Evolutionary conservation across 2,797 vertebrate species (phyloP).

Genomic region (Propithecus perrieri): DNA sequence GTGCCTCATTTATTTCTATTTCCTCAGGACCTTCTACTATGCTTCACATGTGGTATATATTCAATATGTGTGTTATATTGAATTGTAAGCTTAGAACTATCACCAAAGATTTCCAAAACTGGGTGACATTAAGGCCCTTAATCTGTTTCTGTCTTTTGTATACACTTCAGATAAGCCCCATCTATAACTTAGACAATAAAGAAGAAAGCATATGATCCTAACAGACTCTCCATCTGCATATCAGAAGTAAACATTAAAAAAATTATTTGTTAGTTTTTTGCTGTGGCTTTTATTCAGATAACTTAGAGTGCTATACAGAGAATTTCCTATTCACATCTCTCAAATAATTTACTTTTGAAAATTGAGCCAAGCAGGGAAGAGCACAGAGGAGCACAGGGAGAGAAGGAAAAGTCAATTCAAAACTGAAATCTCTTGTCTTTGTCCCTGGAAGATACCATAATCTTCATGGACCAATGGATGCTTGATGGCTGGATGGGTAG

Average conservation of each 20-base stretch:
- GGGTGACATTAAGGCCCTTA: neutral
- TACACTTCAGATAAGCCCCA: neutral
- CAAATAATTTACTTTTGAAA: conserved; percentile 33
- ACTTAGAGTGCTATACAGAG: neutral
- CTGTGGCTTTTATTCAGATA: neutral
- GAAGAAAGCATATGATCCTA: neutral
- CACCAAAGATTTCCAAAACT: neutral
- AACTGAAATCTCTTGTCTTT: neutral
- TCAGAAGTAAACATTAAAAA: conserved; percentile 11
- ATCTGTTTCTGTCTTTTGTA: neutral
- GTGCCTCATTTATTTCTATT: neutral
- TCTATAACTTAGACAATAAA: neutral
- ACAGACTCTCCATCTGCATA: neutral
- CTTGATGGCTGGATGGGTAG: neutral
- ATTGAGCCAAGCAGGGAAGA: neutral
- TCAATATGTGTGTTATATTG: neutral
- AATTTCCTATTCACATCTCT: neutral
- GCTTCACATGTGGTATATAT: neutral
- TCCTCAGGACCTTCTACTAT: neutral
- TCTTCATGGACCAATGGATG: neutral
- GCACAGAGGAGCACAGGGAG: neutral
- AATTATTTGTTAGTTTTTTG: conserved; percentile 3
- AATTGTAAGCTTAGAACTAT: neutral
- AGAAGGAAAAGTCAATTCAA: neutral
- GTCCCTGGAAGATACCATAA: neutral